Conservation (phyloP, 2,113 vertebrate species). For the Archilochus colubris region DNA sequence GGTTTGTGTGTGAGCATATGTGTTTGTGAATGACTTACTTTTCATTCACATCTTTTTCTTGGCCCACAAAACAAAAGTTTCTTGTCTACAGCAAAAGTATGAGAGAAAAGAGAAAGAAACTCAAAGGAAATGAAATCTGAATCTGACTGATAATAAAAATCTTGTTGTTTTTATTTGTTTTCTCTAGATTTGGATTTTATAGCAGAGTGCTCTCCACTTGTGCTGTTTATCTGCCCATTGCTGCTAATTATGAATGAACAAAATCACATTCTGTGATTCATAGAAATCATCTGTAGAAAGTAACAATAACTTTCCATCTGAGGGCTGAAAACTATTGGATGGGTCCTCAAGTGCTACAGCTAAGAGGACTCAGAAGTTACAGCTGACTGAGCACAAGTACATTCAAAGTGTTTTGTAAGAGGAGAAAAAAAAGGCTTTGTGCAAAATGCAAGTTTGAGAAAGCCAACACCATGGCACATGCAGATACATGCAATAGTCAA, state of each 20-base stretch:
- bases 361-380: not conserved
- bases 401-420: not conserved
- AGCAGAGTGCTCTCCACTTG: not conserved
- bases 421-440: not conserved
- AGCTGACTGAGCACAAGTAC: not conserved
- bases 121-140: not conserved
- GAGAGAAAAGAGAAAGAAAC: not conserved
- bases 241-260: constrained; percentile 6
- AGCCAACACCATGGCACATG: not conserved
- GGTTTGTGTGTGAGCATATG: not conserved
- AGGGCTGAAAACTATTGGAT: not conserved
- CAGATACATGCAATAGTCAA: not conserved
- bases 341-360: not conserved
- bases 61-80: not conserved
- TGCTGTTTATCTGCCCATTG: not conserved
- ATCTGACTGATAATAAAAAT: not conserved
- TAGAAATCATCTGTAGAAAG: not conserved
- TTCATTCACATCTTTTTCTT: constrained; percentile 2
- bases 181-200: not conserved
- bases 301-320: not conserved
- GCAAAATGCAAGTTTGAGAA: not conserved
- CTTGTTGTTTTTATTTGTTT: not conserved
- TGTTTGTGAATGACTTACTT: not conserved
- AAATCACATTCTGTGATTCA: not conserved
- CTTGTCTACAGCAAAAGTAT: not conserved